Base-by-base conservation (phyloP, 1,140 invertebrate genomes). In the Tribolium castaneum region DNA sequence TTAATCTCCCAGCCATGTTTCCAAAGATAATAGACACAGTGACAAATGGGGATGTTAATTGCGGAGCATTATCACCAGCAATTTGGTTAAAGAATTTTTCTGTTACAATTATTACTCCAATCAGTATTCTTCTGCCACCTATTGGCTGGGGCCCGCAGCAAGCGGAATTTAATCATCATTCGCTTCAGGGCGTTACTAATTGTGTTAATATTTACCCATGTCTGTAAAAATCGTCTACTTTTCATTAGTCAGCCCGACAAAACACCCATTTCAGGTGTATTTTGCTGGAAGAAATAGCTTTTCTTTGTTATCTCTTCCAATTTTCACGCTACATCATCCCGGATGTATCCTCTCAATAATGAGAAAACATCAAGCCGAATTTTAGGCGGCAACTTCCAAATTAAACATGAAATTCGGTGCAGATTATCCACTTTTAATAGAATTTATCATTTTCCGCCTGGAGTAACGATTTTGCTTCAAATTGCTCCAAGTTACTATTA, bases 261-360 rank as follows among this genome's bases (percentile, higher is more conserved):
- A 50, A 50, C 10, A 30, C 25, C 25, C 49, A 14, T 56, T 14
- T 25, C 6, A 59, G 16, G 54, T 59, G n/a, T 59, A 19, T 59
- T 22, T 30, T n/a, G 54, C 9, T 25, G 54, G 22, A 59, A 45
- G 9, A 45, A 59, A 59, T 59, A 22, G 7, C 52, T 59, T 49
- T 50, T 70, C 34, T 10, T 50, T 51, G 70, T 72, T 72, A 16
- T 70, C n/a, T 50, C 70, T 22, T 50, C 10, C 66, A 50, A 70
- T 72, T 72, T 72, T 72, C 70, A 22, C 35, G 70, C 70, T 72
- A 51, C 70, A 72, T 70, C 62, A 70, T 72, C 50, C 19, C 39
- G 16, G 45, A 72, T 19, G 49, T 50, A 39, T 49, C 13, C n/a
- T 6, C 22, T 10, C 54, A 30, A 7, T 59, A 30, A 59, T 59